These are phyloP conservation scores for Lipophrys pholis DNA, from an alignment of 2,113 vertebrate genomes.

Conservation along the genomic window DNA sequence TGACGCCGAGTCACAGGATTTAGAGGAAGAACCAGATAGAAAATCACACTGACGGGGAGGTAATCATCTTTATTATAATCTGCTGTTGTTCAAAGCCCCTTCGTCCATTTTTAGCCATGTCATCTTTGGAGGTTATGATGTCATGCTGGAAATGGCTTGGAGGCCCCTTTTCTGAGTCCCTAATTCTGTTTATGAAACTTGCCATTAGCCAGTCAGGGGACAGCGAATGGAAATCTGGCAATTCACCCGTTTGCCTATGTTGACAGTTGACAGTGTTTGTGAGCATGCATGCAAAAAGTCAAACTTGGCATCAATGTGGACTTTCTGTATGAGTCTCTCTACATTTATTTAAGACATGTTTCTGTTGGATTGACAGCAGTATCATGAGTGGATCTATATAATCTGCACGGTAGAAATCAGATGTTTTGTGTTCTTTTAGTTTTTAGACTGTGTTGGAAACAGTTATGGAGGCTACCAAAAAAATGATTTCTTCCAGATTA, in stretches of 20 bases:
- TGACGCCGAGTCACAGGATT: conserved; percentile 35
- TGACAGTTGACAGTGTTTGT: background rate
- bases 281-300: conserved; percentile 2
- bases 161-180: conserved; percentile 37
- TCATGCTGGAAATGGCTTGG: conserved; percentile 42
- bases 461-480: too few relatives aligned
- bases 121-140: conserved; percentile 55
- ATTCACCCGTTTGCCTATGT: conserved; percentile 14
- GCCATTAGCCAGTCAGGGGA: conserved; percentile 44
- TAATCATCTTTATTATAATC: conserved; percentile 53
- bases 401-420: too few relatives aligned
- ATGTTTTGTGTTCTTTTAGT: too few relatives aligned
- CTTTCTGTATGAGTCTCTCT: too few relatives aligned
- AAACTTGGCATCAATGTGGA: too few relatives aligned
- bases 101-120: conserved; percentile 58
- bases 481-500: too few relatives aligned
- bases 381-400: too few relatives aligned
- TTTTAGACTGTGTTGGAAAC: too few relatives aligned
- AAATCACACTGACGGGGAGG: conserved; percentile 46
- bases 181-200: conserved; percentile 54
- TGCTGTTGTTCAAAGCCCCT: conserved; percentile 61
- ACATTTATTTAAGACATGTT: too few relatives aligned
- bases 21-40: conserved; percentile 15
- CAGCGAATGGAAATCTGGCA: conserved; percentile 33
- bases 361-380: too few relatives aligned